Evolutionary conservation across 1,140 invertebrate genomes (phyloP), one percentile per base, ranked within the genome.

Genomic region (Laupala kohalensis): DNA sequence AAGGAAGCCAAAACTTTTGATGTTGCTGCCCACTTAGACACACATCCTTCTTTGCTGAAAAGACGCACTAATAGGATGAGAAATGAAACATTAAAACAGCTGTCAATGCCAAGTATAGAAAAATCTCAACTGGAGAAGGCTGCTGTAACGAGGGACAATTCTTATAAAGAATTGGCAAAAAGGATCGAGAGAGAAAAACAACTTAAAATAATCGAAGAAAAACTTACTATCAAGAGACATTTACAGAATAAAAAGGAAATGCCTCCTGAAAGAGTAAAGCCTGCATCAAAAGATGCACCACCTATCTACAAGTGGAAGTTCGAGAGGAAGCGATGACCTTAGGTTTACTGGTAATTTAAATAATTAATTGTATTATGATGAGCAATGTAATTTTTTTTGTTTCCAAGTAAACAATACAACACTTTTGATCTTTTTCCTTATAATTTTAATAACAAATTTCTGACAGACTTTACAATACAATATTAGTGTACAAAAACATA

Each of bases 271-370:
- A 84, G 85, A 76, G 75, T 96, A 0, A 81, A 84, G 74, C 79
- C 81, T 19, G 93, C 86, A 4, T 89, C 89, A 0, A 89, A 89
- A 75, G 78, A 86, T 28, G 79, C 85, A 23, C 87, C 95, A 6
- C 91, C 95, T 1, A 83, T 96, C 9, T 97, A 94, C 79, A 84
- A 89, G 78, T 98, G 94, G 88, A 89, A 88, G 74, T 93, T 89
- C 78, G 87, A 94, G 78, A 85, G 95, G 71, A 96, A 96, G 81
- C 87, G 87, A 81, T 92, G 78, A 82, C 37, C 19, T 53, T 4
- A 53, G 9, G 9, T 53, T 53, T 13, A 53, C 37, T 13, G 9
- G 37, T 53, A 19, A 53, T n/a, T n/a, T n/a, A n/a, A n/a, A n/a
- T n/a, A n/a, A n/a, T n/a, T n/a, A n/a, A n/a, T 53, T 53, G 37